phyloP scores from a whole-genome alignment of 2,888 invertebrate species.

The Melanotus villosus region DNA sequence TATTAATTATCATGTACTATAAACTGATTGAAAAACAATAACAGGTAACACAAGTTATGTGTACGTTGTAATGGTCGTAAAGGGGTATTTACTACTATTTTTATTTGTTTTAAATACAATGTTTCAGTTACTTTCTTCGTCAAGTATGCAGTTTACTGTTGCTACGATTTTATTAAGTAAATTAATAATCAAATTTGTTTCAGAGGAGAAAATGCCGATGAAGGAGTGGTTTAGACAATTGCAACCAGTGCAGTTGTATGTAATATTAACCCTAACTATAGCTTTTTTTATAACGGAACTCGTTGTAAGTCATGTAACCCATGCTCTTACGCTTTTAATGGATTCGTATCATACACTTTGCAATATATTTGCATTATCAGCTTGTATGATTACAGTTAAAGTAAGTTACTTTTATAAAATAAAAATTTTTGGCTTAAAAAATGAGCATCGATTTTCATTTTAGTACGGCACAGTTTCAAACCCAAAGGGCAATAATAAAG shows the following conservation, averaged over 20 bases:
- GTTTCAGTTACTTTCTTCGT: no score
- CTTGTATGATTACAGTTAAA: conserved; percentile 85
- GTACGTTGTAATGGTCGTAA: no score
- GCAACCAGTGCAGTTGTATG: conserved; percentile 81
- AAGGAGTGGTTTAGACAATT: conserved; percentile 83
- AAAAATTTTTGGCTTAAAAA: no score
- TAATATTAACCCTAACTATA: conserved; percentile 80
- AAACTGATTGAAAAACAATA: no score
- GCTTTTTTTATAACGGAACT: conserved; percentile 87
- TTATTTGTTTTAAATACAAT: no score
- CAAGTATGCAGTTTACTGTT: neutral
- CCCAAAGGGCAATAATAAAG: conserved; percentile 33
- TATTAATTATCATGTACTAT: no score
- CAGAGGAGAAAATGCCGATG: conserved; percentile 75
- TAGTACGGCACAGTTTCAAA: conserved; percentile 32
- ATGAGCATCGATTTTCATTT: no score
- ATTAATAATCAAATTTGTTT: no score
- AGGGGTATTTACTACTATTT: no score
- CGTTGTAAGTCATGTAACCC: conserved; percentile 89
- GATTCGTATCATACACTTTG: conserved; percentile 96
- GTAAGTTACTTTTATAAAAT: conserved; percentile 68
- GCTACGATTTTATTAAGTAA: conserved; percentile 16
- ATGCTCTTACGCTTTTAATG: conserved; percentile 91
- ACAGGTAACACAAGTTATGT: no score
- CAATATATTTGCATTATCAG: conserved; percentile 88